Conservation (phyloP, 2,888 invertebrate genomes). For the Girardia tigrina region DNA sequence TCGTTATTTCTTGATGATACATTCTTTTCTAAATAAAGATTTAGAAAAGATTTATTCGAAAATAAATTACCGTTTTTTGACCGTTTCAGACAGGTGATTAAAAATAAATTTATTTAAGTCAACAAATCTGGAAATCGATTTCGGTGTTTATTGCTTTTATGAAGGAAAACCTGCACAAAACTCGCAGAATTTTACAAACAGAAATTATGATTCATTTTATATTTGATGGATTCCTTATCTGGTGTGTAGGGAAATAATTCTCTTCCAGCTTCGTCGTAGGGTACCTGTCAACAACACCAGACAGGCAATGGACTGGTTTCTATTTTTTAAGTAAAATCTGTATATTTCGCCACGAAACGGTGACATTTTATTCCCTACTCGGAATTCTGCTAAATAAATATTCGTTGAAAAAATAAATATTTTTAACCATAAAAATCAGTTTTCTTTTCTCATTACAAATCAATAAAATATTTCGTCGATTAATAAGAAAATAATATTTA, state of each 20-base stretch:
- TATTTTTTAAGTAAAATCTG: background rate
- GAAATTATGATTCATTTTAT: background rate
- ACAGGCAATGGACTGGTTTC: background rate
- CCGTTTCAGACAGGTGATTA: constrained; percentile 12
- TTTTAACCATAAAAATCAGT: too few relatives aligned
- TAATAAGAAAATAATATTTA: too few relatives aligned
- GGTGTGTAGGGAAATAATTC: background rate
- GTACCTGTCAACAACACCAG: background rate
- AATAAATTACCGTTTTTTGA: background rate
- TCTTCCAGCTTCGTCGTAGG: background rate
- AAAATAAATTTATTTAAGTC: background rate
- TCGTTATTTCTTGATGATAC: constrained; percentile 29
- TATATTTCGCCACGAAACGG: background rate
- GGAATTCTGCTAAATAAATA: background rate
- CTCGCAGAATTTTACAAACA: background rate
- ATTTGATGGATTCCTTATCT: background rate
- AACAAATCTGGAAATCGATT: constrained; percentile 2
- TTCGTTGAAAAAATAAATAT: too few relatives aligned
- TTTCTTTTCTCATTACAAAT: too few relatives aligned
- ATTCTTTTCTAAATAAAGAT: background rate
- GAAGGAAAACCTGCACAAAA: constrained; percentile 1
- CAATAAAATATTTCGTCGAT: too few relatives aligned
- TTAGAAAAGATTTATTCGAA: background rate
- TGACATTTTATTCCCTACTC: constrained; percentile 4
- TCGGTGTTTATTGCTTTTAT: background rate